Evolutionary conservation across 53 echinoderm and acorn worm species (phyloP).

Genomic region (Henricia sp.): DNA sequence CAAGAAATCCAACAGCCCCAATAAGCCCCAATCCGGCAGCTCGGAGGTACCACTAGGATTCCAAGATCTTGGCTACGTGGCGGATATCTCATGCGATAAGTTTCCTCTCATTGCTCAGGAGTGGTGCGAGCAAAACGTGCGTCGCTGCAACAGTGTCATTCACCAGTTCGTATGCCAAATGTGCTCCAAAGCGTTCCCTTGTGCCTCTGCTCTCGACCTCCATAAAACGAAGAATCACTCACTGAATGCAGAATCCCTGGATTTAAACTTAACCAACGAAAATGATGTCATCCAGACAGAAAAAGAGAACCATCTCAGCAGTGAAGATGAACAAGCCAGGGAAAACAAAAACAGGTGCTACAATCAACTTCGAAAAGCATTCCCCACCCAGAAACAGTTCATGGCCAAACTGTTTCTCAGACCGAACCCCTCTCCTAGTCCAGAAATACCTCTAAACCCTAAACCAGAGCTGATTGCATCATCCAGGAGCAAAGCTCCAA

Average conservation of each 20-base stretch:
- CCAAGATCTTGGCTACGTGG: slow-evolving; percentile 78
- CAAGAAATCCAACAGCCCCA: slow-evolving; percentile 63
- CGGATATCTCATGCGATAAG: slow-evolving; percentile 88
- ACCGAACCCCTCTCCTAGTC: slow-evolving; percentile 54
- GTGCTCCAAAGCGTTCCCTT: slow-evolving; percentile 93
- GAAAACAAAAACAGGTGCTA: slow-evolving; percentile 17
- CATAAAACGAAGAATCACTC: slow-evolving; percentile 57
- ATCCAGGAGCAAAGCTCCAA: slow-evolving; percentile 23
- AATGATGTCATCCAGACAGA: background rate
- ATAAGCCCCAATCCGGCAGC: slow-evolving; percentile 7
- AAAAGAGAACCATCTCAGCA: background rate
- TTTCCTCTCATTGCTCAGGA: slow-evolving; percentile 92
- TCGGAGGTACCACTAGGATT: slow-evolving; percentile 71
- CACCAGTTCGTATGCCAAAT: slow-evolving; percentile 62
- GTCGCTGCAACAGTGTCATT: slow-evolving; percentile 57
- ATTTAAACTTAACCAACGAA: background rate
- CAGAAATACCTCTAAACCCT: background rate
- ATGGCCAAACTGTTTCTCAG: slow-evolving; percentile 73
- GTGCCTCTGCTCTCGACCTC: slow-evolving; percentile 80
- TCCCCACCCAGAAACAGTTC: slow-evolving; percentile 66
- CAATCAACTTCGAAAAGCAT: slow-evolving; percentile 28
- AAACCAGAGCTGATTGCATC: slow-evolving; percentile 23
- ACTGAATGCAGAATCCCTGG: background rate
- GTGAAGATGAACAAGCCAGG: slow-evolving; percentile 1
- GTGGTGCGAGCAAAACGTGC: slow-evolving; percentile 95